Evolutionary conservation across 2,888 invertebrate species (phyloP).

Genomic region (Mythimna vitellina): DNA sequence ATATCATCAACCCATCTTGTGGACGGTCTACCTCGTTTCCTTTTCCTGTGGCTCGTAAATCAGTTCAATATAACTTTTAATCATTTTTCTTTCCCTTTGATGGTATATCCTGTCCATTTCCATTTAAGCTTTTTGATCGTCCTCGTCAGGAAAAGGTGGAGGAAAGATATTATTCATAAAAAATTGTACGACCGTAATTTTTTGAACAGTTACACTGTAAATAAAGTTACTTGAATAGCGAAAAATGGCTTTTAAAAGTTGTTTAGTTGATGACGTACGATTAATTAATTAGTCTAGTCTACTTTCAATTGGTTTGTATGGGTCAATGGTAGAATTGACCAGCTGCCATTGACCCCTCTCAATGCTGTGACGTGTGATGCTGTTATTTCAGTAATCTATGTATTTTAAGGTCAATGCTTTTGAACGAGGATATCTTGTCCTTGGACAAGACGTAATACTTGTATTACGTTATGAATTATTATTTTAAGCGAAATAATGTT

Average conservation of each 20-base stretch:
- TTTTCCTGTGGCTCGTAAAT: too few relatives aligned
- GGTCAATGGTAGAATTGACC: neutral
- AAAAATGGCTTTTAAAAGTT: neutral
- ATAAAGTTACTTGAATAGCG: neutral
- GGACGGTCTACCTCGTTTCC: too few relatives aligned
- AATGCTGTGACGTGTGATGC: neutral
- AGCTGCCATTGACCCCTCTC: conserved; percentile 11
- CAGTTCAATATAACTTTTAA: too few relatives aligned
- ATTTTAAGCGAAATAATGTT: conserved; percentile 8
- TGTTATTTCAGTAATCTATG: conserved; percentile 7
- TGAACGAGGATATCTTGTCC: conserved; percentile 2
- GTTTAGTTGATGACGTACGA: neutral
- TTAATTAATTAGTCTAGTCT: conserved; percentile 9
- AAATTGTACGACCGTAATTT: neutral
- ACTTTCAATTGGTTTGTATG: neutral
- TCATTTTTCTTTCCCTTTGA: too few relatives aligned
- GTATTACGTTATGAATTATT: neutral
- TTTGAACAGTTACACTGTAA: neutral
- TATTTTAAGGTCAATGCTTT: conserved; percentile 15
- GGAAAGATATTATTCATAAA: too few relatives aligned
- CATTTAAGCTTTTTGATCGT: too few relatives aligned
- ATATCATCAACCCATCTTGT: too few relatives aligned
- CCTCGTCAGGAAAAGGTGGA: too few relatives aligned
- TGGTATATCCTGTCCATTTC: too few relatives aligned
- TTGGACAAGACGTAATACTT: too few relatives aligned